Evolutionary conservation across 2,113 vertebrate species (phyloP).

Genomic region (Nothocercus nigrocapillus): DNA sequence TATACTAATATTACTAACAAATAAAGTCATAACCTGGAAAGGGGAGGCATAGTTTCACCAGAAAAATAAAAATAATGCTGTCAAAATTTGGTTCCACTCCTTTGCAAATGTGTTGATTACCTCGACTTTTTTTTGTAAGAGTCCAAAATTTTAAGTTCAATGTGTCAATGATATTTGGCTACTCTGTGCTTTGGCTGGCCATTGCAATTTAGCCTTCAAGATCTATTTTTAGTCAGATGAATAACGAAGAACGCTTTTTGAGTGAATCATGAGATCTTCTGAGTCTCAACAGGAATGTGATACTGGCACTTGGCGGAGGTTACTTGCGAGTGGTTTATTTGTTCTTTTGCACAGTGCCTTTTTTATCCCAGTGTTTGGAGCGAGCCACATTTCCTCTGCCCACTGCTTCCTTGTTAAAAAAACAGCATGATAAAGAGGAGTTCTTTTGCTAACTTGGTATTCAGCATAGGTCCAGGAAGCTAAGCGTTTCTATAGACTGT

Average conservation of each 20-base stretch:
- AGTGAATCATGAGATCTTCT: constrained; percentile 16
- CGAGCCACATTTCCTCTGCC: constrained; percentile 30
- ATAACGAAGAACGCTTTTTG: not conserved
- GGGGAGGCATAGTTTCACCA: not conserved
- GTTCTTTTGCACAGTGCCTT: not conserved
- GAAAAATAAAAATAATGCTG: not conserved
- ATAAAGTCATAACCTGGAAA: not conserved
- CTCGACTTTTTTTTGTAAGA: not conserved
- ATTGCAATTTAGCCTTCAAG: not conserved
- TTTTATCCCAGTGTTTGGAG: not conserved
- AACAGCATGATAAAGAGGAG: not conserved
- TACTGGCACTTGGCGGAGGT: not conserved
- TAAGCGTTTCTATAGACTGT: not conserved
- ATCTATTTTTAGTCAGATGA: constrained; percentile 34
- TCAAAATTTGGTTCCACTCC: not conserved
- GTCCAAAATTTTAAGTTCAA: not conserved
- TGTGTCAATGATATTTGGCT: not conserved
- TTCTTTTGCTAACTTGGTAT: not conserved
- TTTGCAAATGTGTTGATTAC: not conserved
- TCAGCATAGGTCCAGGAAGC: not conserved
- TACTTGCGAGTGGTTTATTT: not conserved
- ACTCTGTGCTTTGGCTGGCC: not conserved
- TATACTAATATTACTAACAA: not conserved
- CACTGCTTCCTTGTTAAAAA: not conserved
- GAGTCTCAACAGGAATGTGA: constrained; percentile 7